Base-by-base conservation (phyloP, 1,140 invertebrate genomes). In the Drosophila insularis region DNA sequence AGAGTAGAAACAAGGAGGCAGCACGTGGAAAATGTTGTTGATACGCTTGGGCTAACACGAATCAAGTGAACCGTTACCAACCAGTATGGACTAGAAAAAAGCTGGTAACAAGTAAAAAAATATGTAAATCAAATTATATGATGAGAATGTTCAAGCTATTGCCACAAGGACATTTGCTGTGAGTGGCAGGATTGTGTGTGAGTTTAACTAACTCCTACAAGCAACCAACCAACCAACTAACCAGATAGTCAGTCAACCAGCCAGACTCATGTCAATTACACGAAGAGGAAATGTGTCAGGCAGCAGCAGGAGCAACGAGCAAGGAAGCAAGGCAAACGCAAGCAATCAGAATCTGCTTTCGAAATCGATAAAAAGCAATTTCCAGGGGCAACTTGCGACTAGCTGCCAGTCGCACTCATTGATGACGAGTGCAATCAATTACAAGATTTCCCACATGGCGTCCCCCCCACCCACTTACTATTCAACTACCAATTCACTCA, bases 401-500 rank as follows among this genome's bases (percentile, higher is more conserved):
- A 23, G 53, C 46, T 50, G 35, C 39, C 55, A 31, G 55, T 53
- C 35, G 63, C 68, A 58, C 61, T 64, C 71, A 75, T 65, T 71
- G 63, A 64, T 80, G 84, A 89, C 79, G 80, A 86, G 75, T 75
- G 80, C 85, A 87, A 87, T 89, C 84, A 80, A 89, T 89, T 89
- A 89, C 80, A 54, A 89, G 80, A 89, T 89, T 89, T 89, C 84
- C 84, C 84, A 89, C 74, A 84, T 71, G 84, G 50, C 54, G 54
- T 59, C 35, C 37, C 46, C 50, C 17, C 32, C 27, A 39, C 54
- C 53, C 37, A 50, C 58, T 11, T 32, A 50, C 58, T 11, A 35
- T 0, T 62, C 31, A 43, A 63, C 17, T n/a, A 6, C 27, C 27
- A 27, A 65, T n/a, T n/a, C 39, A 92, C 92, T 94, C 93, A 98